A percentile compares a stretch with the other conserved stretches of the same genome.
Conservation (phyloP, 2,113 vertebrate genomes). For the Diadophis punctatus region DNA sequence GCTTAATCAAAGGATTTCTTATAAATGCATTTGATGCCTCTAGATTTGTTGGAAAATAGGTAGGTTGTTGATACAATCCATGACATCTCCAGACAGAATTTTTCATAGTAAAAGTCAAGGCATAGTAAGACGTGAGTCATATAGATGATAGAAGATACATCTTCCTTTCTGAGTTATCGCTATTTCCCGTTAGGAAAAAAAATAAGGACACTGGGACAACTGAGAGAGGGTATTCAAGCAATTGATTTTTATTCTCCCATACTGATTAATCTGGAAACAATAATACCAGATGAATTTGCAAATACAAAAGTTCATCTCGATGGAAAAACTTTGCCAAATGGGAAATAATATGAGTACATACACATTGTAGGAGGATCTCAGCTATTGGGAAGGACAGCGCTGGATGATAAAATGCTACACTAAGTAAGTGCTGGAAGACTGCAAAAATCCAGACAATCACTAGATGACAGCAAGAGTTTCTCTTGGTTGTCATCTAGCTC, state of each 20-base stretch:
- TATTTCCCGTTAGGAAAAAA: not conserved
- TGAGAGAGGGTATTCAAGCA: not conserved
- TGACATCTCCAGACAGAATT: not conserved
- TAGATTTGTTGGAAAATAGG: not conserved
- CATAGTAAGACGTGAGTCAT: no score
- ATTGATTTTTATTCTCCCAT: not conserved
- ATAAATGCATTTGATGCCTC: not conserved
- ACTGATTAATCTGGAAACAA: not conserved
- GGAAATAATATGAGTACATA: not conserved
- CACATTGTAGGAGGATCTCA: not conserved
- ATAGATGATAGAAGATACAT: no score
- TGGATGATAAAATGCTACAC: not conserved
- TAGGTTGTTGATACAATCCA: not conserved
- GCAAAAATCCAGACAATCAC: not conserved
- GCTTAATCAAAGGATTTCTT: not conserved
- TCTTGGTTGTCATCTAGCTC: not conserved
- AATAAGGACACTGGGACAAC: not conserved
- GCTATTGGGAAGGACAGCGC: not conserved
- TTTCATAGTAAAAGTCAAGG: not conserved
- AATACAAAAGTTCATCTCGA: not conserved
- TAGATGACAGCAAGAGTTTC: not conserved
- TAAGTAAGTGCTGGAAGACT: not conserved
- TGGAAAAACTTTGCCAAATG: not conserved
- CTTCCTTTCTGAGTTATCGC: not conserved
- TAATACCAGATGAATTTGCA: not conserved